phyloP scores from a whole-genome alignment of 2,113 vertebrate species.

The Lonchura striata region DNA sequence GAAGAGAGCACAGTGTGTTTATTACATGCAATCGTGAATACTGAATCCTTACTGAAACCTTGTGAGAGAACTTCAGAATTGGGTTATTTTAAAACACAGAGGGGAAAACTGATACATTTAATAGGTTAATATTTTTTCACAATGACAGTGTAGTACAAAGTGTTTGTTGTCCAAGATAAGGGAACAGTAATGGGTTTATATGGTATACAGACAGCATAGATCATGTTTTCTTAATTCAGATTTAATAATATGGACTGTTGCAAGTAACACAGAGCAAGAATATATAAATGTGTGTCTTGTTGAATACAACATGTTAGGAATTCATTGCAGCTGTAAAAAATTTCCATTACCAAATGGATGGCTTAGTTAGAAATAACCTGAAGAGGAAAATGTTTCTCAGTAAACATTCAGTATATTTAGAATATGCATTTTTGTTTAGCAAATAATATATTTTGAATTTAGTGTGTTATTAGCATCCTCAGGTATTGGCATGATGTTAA shows the following conservation, averaged over 20 bases:
- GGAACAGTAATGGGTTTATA: neutral
- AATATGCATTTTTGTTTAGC: neutral
- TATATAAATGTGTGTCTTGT: neutral
- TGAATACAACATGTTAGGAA: neutral
- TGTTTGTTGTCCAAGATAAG: neutral
- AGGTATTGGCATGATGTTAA: conserved; percentile 19
- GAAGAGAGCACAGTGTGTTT: neutral
- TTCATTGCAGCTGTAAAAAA: neutral
- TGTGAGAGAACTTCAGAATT: neutral
- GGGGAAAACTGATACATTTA: neutral
- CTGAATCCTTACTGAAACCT: neutral
- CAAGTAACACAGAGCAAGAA: neutral
- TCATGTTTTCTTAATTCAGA: neutral
- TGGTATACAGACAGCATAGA: neutral
- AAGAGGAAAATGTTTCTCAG: neutral
- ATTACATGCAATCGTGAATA: neutral
- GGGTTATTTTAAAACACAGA: neutral
- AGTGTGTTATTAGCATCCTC: conserved; percentile 21
- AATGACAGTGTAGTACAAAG: neutral
- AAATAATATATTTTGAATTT: conserved; percentile 27
- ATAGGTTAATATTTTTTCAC: neutral
- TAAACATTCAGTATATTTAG: neutral
- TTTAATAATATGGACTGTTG: neutral
- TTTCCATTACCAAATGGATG: neutral
- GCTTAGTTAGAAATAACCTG: conserved; percentile 13